These are phyloP conservation scores for Oncorhynchus masou DNA, from an alignment of 2,113 vertebrate genomes.

Conservation along the genomic window DNA sequence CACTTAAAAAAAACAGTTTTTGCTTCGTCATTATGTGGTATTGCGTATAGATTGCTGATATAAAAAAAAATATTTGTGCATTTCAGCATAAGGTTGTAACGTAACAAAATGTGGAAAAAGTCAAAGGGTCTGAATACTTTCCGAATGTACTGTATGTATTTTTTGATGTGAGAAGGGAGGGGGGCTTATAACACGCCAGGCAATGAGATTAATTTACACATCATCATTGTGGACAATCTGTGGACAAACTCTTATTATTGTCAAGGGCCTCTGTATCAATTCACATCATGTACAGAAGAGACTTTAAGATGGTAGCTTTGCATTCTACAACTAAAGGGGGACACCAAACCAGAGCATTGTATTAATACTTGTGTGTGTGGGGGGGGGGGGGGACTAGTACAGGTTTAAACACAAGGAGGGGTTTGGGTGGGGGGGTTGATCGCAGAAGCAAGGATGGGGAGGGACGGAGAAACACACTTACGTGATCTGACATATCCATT, in stretches of 20 bases:
- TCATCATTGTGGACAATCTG: not conserved
- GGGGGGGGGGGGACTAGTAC: conserved; percentile 31
- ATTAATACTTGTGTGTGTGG: conserved; percentile 29
- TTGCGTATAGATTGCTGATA: too few species aligned
- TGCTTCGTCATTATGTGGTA: too few species aligned
- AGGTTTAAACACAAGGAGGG: conserved; percentile 49
- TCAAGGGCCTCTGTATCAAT: not conserved
- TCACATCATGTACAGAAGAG: conserved; percentile 1
- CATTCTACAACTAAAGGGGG: conserved; percentile 32
- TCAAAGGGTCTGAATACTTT: too few species aligned
- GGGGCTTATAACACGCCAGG: not conserved
- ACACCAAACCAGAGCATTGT: conserved; percentile 45
- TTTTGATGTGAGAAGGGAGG: not conserved
- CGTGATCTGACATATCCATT: conserved; percentile 83
- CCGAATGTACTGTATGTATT: not conserved
- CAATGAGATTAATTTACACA: not conserved
- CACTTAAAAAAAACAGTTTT: too few species aligned
- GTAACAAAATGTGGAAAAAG: too few species aligned
- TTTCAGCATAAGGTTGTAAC: too few species aligned
- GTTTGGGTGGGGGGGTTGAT: not conserved
- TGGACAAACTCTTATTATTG: not conserved
- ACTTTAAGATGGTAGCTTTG: conserved; percentile 38
- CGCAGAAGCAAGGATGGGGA: conserved; percentile 66
- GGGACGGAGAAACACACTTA: conserved; percentile 78
- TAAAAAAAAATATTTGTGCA: too few species aligned